These are phyloP conservation scores for Callipepla californica DNA, from an alignment of 2,113 vertebrate genomes.

Conservation along the genomic window DNA sequence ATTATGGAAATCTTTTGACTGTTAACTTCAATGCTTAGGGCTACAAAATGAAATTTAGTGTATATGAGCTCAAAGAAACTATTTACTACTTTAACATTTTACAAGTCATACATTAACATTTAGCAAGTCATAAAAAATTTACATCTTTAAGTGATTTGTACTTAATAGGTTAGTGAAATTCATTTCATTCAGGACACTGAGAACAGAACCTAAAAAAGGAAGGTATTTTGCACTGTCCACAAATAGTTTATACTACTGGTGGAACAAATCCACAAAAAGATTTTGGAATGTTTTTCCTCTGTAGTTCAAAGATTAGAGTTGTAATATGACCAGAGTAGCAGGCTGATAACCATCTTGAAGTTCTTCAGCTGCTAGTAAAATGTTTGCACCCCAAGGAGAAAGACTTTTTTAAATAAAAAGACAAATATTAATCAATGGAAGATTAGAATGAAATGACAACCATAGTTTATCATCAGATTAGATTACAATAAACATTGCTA, in stretches of 20 bases:
- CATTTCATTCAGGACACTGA: slow-evolving; percentile 23
- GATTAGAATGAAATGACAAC: background rate
- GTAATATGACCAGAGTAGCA: background rate
- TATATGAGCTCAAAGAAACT: slow-evolving; percentile 71
- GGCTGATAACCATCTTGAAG: background rate
- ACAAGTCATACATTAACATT: slow-evolving; percentile 84
- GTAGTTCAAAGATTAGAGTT: background rate
- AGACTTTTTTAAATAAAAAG: background rate
- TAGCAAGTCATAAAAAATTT: slow-evolving; percentile 81
- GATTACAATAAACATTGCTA: background rate
- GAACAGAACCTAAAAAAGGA: slow-evolving; percentile 62
- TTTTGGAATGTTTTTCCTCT: background rate
- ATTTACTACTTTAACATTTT: slow-evolving; percentile 85
- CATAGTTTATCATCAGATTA: background rate
- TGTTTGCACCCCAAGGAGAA: background rate
- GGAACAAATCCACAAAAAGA: background rate
- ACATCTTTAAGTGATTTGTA: slow-evolving; percentile 80
- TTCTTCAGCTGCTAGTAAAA: background rate
- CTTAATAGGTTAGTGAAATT: slow-evolving; percentile 76
- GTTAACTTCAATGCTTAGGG: slow-evolving; percentile 74
- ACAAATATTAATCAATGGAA: fast-evolving
- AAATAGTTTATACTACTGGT: slow-evolving; percentile 49
- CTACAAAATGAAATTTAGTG: slow-evolving; percentile 76
- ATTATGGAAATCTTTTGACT: slow-evolving; percentile 71
- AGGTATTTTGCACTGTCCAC: slow-evolving; percentile 55